phyloP scores from a whole-genome alignment of 2,797 vertebrate species.

The Cossypha niveicapilla region DNA sequence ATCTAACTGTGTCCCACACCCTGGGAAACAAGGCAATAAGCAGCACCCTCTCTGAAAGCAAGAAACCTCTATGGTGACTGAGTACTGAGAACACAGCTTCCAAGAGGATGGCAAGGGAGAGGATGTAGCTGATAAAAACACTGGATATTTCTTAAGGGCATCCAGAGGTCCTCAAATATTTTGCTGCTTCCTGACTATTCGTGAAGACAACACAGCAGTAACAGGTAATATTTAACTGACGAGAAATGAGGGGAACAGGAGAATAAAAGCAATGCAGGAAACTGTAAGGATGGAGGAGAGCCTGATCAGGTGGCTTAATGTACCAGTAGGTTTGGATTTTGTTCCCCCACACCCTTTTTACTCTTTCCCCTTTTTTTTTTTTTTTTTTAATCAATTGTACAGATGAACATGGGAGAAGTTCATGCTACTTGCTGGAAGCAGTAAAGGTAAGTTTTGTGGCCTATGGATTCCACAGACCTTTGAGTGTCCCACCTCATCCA shows the following conservation, averaged over 20 bases:
- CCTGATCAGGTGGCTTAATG: slow-evolving; percentile 20
- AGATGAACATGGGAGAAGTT: slow-evolving; percentile 75
- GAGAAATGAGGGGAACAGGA: slow-evolving; percentile 9
- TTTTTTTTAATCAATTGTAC: slow-evolving; percentile 70
- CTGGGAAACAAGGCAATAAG: not conserved
- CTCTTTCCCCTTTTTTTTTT: not conserved
- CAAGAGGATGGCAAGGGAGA: not conserved
- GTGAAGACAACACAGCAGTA: slow-evolving; percentile 57
- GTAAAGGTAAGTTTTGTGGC: slow-evolving; percentile 66
- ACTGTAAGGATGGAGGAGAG: not conserved
- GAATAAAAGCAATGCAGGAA: slow-evolving; percentile 27
- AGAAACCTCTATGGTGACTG: not conserved
- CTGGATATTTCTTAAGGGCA: slow-evolving; percentile 38
- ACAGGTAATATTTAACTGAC: slow-evolving; percentile 23
- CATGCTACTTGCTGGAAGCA: slow-evolving; percentile 83
- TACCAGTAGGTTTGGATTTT: not conserved
- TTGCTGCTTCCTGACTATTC: slow-evolving; percentile 45
- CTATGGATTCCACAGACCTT: slow-evolving; percentile 70
- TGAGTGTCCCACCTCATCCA: slow-evolving; percentile 60
- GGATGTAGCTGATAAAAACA: not conserved
- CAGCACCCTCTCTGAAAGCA: slow-evolving; percentile 6
- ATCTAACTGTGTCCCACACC: not conserved
- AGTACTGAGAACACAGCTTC: not conserved
- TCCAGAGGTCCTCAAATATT: slow-evolving; percentile 49
- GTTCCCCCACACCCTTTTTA: not conserved